A percentile compares a stretch with the other conserved stretches of the same genome.
Conservation (phyloP, 2,797 vertebrate genomes). For the Sylvilagus floridanus region DNA sequence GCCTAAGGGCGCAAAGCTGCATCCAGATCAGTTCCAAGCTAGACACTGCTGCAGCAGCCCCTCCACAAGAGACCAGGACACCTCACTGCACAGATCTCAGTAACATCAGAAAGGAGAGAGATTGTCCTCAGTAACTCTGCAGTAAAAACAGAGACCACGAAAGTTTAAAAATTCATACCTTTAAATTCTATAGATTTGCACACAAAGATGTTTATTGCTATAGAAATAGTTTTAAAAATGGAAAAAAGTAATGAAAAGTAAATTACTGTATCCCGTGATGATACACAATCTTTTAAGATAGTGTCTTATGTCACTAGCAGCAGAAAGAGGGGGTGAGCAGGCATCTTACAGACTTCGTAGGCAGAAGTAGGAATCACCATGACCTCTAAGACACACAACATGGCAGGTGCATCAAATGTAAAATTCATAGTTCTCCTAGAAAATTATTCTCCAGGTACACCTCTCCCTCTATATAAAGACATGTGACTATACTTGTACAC, state of each 20-base stretch:
- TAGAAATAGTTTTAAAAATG: slow-evolving; percentile 1
- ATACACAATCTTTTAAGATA: background rate
- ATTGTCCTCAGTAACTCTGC: background rate
- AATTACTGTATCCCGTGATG: background rate
- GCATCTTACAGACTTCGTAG: background rate
- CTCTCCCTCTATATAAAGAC: background rate
- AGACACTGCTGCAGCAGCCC: background rate
- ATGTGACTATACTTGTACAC: background rate
- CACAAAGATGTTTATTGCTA: slow-evolving; percentile 19
- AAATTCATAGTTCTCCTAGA: background rate
- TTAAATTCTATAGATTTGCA: slow-evolving; percentile 44
- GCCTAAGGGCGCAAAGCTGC: background rate
- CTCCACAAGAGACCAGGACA: background rate
- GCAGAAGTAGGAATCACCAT: background rate
- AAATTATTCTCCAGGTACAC: background rate
- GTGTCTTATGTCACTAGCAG: background rate
- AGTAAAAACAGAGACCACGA: background rate
- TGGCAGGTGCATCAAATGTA: background rate
- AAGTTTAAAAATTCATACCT: background rate
- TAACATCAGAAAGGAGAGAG: background rate
- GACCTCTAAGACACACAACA: background rate
- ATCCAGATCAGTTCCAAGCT: background rate
- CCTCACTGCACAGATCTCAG: background rate
- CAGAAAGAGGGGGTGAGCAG: background rate
- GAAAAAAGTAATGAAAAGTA: background rate